phyloP scores from a whole-genome alignment of 2,888 invertebrate genomes.

The Glomeris marginata region DNA sequence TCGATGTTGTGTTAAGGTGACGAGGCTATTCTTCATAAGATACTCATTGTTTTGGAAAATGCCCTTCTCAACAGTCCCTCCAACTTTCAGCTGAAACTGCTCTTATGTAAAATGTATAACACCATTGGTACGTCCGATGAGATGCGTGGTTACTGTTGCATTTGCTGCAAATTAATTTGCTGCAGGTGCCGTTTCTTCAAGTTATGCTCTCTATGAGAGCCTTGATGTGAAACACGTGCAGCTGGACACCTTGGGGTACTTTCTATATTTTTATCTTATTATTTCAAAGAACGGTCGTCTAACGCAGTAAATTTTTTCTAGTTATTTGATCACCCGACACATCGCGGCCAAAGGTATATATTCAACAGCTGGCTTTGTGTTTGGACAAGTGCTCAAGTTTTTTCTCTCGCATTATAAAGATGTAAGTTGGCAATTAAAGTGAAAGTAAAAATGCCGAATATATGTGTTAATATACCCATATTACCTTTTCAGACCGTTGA shows the following conservation, averaged over 20 bases:
- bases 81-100: conserved; percentile 75
- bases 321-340: conserved; percentile 41
- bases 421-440: conserved; percentile 38
- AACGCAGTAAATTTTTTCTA: conserved; percentile 17
- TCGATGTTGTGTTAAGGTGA: conserved; percentile 23
- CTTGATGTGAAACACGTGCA: conserved; percentile 88
- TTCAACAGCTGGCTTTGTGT: conserved; percentile 48
- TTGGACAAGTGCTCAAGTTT: conserved; percentile 64
- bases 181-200: conserved; percentile 54
- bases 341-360: conserved; percentile 57
- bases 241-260: conserved; percentile 75
- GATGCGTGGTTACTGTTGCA: conserved; percentile 10
- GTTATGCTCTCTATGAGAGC: conserved; percentile 54
- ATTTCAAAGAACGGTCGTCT: not conserved
- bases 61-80: conserved; percentile 61
- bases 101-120: conserved; percentile 68
- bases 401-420: conserved; percentile 79
- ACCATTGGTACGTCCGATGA: conserved; percentile 40
- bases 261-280: not conserved
- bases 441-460: conserved; percentile 4
- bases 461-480: no score
- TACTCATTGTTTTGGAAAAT: conserved; percentile 41
- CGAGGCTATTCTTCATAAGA: conserved; percentile 13
- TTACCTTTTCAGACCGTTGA: conserved; percentile 68
- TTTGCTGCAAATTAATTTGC: not conserved